A percentile compares a stretch with the other conserved stretches of the same genome.
Conservation (phyloP, 1,140 invertebrate genomes). For the Apis dorsata region DNA sequence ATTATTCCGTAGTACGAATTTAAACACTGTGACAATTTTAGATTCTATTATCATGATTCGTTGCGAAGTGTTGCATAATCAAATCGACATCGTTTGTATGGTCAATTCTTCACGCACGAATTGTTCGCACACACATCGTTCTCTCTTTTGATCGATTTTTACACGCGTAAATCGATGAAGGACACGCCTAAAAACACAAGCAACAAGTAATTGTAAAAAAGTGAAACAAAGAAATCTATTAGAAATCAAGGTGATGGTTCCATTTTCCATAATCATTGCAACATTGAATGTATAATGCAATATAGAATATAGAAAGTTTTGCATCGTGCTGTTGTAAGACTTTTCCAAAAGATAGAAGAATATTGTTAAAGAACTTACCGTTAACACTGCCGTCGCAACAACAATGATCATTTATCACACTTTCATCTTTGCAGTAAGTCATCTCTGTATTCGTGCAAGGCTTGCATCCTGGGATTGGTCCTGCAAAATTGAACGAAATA, state of each 20-base stretch:
- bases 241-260: conserved; percentile 12
- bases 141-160: conserved; percentile 45
- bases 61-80: conserved; percentile 42
- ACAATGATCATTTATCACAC: conserved; percentile 86
- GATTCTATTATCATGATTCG: conserved; percentile 33
- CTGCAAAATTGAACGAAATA: conserved; percentile 73
- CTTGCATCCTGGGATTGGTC: conserved; percentile 82
- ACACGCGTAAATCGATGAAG: conserved; percentile 26
- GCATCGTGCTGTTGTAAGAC: no score
- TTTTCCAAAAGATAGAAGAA: neutral
- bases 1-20: conserved; percentile 28
- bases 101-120: conserved; percentile 68
- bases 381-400: conserved; percentile 83
- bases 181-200: conserved; percentile 21
- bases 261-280: neutral
- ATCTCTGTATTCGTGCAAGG: conserved; percentile 83
- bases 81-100: conserved; percentile 6
- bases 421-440: conserved; percentile 83
- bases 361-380: conserved; percentile 58
- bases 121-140: conserved; percentile 48
- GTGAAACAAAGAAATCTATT: conserved; percentile 8
- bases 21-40: conserved; percentile 6
- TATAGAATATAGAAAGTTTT: neutral
- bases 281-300: no score
- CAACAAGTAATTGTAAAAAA: conserved; percentile 18